phyloP scores from a whole-genome alignment of 2,113 vertebrate species.

The Notarius quadriscutis region DNA sequence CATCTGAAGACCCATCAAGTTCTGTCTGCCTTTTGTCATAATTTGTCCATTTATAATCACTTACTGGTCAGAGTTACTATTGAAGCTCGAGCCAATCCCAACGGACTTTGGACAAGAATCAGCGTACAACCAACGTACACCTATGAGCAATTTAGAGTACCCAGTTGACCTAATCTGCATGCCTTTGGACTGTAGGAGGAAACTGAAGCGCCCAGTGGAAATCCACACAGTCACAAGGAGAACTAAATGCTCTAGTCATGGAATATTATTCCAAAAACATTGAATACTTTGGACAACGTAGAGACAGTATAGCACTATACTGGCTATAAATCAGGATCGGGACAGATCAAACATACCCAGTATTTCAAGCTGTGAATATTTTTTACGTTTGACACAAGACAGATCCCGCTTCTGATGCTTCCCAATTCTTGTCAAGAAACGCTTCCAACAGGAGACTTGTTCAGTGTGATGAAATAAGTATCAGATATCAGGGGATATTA shows the following conservation, averaged over 20 bases:
- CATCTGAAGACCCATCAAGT: no score
- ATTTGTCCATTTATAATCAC: no score
- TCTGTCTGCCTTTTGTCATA: no score
- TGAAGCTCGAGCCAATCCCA: no score
- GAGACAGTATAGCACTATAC: not conserved
- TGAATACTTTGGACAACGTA: not conserved
- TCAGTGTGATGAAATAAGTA: not conserved
- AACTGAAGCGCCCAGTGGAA: no score
- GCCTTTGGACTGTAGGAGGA: no score
- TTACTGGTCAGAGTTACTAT: no score
- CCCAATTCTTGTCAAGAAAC: not conserved
- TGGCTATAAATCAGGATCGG: not conserved
- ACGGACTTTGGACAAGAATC: no score
- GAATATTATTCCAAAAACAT: not conserved
- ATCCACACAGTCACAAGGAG: no score
- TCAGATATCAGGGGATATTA: not conserved
- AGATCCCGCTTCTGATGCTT: not conserved
- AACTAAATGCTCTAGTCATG: not conserved
- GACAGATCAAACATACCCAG: not conserved
- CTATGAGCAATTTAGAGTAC: no score
- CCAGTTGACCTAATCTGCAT: no score
- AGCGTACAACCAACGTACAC: no score
- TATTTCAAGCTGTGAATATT: not conserved
- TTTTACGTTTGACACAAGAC: not conserved
- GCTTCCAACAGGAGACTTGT: not conserved